Percentiles rank a stretch among this genome's conserved stretches.
Evolutionary conservation across 2,113 vertebrate species (phyloP).

Genomic region (Sorex fumeus): DNA sequence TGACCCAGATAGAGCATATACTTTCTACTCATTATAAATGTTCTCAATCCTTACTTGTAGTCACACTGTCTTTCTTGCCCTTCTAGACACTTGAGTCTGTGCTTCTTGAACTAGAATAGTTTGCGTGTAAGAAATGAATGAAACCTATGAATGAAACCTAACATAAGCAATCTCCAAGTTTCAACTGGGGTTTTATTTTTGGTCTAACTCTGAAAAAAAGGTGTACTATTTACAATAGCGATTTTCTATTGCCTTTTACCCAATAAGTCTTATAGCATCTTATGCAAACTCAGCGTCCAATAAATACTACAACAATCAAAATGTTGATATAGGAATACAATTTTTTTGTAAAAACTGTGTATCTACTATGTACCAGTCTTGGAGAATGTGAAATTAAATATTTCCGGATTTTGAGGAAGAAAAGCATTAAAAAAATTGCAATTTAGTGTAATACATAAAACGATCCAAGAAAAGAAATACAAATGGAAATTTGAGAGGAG

Average conservation of each 20-base stretch:
- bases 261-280: not conserved
- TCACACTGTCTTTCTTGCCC: not conserved
- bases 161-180: conserved; percentile 14
- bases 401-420: conserved; percentile 6
- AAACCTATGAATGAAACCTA: not conserved
- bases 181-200: not conserved
- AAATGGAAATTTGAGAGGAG: not conserved
- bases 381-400: not conserved
- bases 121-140: conserved; percentile 16
- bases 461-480: not conserved
- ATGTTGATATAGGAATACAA: not conserved
- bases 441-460: not conserved
- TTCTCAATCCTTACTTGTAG: not conserved
- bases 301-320: not conserved
- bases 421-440: not conserved
- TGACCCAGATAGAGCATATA: not conserved
- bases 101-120: not conserved
- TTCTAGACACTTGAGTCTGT: not conserved
- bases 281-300: not conserved
- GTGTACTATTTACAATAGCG: conserved; percentile 23
- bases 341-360: not conserved
- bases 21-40: not conserved
- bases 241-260: not conserved
- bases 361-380: not conserved
- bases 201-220: conserved; percentile 46